Base-by-base conservation (phyloP, 23 tunicate genomes). In the Aplidium turbinatum region DNA sequence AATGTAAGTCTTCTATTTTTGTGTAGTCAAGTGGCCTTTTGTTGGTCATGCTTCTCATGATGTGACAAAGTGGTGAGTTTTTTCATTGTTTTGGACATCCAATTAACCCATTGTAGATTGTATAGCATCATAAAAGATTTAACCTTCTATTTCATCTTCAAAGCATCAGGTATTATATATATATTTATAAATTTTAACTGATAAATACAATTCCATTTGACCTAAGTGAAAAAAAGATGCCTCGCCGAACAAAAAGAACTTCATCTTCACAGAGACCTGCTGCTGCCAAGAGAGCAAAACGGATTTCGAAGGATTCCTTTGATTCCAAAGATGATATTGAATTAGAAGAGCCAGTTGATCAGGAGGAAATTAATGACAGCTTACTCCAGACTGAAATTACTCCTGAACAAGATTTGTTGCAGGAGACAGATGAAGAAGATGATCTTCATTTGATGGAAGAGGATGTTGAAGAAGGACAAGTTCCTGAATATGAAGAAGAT, bases 291-390 rank as follows among this genome's bases (percentile, higher is more conserved):
- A 35, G 52, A 5, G 51, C 73, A 4, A 66, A 66, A 22, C 50
- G 51, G 4, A 3, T 18, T 4, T 66, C 73, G 3, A 38, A 9
- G 36, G 73, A 66, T 9, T 66, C 73, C 18, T 13, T 66, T 16
- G 73, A 38, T 35, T 61, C n/a, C 9, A 32, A 32, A 26, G 35
- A 24, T 31, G 24, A 22, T n/a, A 13, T 35, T 38, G 38, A 6
- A 62, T 4, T 38, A 7, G 73, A 66, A 11, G 46, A 63, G 26
- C 61, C 45, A 46, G 82, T 40, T 61, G 72, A 62, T 29, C 52
- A 4, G 4, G 69, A 77, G 47, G 33, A 38, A 6, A 20, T 45
- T 1, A 36, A 20, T 36, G 54, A 75, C n/a, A n/a, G 48, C 48
- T 13, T 9, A 9, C 13, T 9, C 9, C 48, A 42, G 48, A 28